Evolutionary conservation across 2,797 vertebrate species (phyloP).

Genomic region (Glossophaga mutica): DNA sequence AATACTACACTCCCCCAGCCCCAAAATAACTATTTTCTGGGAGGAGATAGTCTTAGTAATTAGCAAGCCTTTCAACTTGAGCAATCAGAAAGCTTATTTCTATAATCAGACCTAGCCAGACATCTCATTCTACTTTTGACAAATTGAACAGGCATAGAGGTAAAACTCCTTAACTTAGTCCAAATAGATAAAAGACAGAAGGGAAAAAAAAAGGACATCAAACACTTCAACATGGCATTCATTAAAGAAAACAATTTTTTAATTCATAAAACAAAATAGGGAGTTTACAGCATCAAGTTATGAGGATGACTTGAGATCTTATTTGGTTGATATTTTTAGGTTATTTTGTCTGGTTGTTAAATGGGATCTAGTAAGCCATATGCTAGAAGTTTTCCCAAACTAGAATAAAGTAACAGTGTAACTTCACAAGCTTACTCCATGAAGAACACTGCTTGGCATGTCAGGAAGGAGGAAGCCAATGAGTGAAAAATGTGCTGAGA

Average conservation of each 20-base stretch:
- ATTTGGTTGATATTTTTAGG: background rate
- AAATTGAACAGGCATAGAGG: background rate
- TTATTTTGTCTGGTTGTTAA: background rate
- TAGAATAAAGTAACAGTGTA: background rate
- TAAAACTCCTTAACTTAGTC: background rate
- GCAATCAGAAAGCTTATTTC: constrained; percentile 32
- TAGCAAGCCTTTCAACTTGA: constrained; percentile 14
- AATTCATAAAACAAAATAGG: constrained; percentile 5
- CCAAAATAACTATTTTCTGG: background rate
- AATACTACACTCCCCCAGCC: background rate
- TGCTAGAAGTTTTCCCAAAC: constrained; percentile 10
- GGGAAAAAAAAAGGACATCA: background rate
- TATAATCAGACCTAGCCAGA: background rate
- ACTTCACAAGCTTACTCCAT: constrained; percentile 21
- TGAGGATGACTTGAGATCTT: background rate
- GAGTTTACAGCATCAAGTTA: background rate
- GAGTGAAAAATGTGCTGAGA: background rate
- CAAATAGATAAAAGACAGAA: constrained; percentile 24
- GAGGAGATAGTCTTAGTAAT: constrained; percentile 14
- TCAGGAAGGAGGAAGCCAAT: background rate
- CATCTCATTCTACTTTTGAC: background rate
- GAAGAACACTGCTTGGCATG: background rate
- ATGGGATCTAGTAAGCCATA: background rate
- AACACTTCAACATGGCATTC: background rate
- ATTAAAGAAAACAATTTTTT: constrained; percentile 13